These are phyloP conservation scores for Danaus melanippus DNA, from an alignment of 1,140 invertebrate genomes.

Conservation along the genomic window DNA sequence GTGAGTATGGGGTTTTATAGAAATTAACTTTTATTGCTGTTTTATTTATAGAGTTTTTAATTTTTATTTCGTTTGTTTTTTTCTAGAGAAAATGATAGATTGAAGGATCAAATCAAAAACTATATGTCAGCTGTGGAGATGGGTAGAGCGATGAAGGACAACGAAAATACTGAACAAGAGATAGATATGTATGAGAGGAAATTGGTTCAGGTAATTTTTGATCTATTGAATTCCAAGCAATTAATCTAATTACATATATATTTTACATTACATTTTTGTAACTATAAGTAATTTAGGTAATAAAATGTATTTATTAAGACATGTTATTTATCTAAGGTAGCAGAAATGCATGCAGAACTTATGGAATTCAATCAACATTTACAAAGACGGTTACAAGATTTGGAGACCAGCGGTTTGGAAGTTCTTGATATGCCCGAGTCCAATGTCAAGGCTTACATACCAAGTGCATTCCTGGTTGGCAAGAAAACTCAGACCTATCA, in stretches of 20 bases:
- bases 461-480: conserved; percentile 90
- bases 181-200: conserved; percentile 90
- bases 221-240: too few relatives aligned
- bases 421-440: conserved; percentile 67
- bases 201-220: conserved; percentile 81
- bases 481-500: conserved; percentile 83
- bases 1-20: conserved; percentile 32
- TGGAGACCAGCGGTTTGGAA: conserved; percentile 72
- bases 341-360: conserved; percentile 96
- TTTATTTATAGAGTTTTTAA: conserved; percentile 1
- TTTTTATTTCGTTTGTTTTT: conserved; percentile 12
- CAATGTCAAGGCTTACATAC: conserved; percentile 90
- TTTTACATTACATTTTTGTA: too few relatives aligned
- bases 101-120: conserved; percentile 91
- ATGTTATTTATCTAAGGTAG: conserved; percentile 75
- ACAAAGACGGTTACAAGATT: conserved; percentile 67
- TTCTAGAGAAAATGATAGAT: conserved; percentile 86
- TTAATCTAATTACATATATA: too few relatives aligned
- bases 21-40: not conserved
- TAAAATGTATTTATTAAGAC: too few relatives aligned
- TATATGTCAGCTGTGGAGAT: conserved; percentile 93
- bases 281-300: too few relatives aligned
- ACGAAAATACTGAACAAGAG: conserved; percentile 80
- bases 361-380: conserved; percentile 91
- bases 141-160: conserved; percentile 74